These are phyloP conservation scores for Ceratosolen fusciceps DNA, from an alignment of 1,140 invertebrate genomes.

Conservation along the genomic window DNA sequence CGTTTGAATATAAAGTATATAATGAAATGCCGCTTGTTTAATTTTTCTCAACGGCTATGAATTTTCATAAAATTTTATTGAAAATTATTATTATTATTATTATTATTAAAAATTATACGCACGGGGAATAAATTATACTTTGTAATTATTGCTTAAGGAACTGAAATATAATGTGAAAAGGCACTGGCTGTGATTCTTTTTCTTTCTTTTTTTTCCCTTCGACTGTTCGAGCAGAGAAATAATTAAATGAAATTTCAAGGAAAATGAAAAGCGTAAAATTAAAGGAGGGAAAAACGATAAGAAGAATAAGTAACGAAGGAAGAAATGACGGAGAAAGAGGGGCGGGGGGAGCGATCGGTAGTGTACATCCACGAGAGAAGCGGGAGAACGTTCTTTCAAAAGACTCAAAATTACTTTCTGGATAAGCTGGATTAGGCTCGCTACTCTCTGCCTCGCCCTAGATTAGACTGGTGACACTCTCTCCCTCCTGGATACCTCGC, in stretches of 20 bases:
- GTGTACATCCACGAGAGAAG: slow-evolving; percentile 24
- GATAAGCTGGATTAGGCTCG: slow-evolving; percentile 73
- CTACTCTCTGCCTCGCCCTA: slow-evolving; percentile 66
- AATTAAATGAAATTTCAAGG: slow-evolving; percentile 10
- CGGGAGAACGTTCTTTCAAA: slow-evolving; percentile 65
- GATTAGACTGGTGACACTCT: slow-evolving; percentile 68
- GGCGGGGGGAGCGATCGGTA: slow-evolving; percentile 35
- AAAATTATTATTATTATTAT: too few species aligned
- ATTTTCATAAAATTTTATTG: too few species aligned
- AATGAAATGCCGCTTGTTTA: too few species aligned
- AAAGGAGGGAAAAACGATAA: slow-evolving; percentile 10
- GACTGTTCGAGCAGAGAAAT: background rate
- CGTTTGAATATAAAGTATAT: too few species aligned
- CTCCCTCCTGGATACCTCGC: slow-evolving; percentile 46
- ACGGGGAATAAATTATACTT: background rate
- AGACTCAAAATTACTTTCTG: slow-evolving; percentile 73
- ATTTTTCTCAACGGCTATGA: too few species aligned
- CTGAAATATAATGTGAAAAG: background rate
- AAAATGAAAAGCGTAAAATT: background rate
- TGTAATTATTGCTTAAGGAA: background rate
- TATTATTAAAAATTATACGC: too few species aligned
- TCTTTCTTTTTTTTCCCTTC: too few species aligned
- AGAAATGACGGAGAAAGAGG: slow-evolving; percentile 4
- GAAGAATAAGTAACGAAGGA: slow-evolving; percentile 27
- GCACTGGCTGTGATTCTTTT: background rate